phyloP scores from a whole-genome alignment of 2,113 vertebrate genomes.

The Ploceus nigricollis region DNA sequence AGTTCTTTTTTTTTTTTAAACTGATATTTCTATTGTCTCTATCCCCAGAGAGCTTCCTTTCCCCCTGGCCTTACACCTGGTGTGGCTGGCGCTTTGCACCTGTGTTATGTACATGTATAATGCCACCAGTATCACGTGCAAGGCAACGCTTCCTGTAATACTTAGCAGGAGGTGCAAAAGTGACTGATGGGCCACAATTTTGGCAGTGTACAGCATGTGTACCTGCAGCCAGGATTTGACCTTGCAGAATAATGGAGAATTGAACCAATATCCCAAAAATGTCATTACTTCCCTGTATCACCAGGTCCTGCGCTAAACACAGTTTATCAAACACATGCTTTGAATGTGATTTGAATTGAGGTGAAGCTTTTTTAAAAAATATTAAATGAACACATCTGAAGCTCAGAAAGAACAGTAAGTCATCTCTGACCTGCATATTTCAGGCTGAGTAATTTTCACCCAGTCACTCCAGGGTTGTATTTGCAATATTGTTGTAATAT shows the following conservation, averaged over 20 bases:
- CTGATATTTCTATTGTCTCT: neutral
- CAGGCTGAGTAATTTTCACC: neutral
- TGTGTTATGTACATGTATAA: neutral
- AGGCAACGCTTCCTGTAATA: rapidly evolving
- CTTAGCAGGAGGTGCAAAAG: neutral
- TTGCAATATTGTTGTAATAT: neutral
- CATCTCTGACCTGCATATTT: neutral
- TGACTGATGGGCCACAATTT: rapidly evolving
- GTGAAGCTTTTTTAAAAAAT: neutral
- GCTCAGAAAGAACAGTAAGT: neutral
- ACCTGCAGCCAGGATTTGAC: neutral
- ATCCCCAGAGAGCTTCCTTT: neutral
- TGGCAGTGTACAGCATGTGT: neutral
- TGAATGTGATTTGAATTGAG: neutral
- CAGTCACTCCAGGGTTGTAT: neutral
- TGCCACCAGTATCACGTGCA: neutral
- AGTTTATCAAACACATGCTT: neutral
- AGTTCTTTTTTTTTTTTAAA: neutral
- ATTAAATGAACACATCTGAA: neutral
- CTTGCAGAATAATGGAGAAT: neutral
- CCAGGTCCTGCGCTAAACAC: neutral
- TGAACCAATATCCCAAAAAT: neutral
- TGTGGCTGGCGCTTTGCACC: neutral
- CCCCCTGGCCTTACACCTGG: neutral
- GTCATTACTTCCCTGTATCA: neutral